Percentiles rank a stretch among this genome's conserved stretches.
phyloP scores from a whole-genome alignment of 2,888 invertebrate species.

The Diloba caeruleocephala region DNA sequence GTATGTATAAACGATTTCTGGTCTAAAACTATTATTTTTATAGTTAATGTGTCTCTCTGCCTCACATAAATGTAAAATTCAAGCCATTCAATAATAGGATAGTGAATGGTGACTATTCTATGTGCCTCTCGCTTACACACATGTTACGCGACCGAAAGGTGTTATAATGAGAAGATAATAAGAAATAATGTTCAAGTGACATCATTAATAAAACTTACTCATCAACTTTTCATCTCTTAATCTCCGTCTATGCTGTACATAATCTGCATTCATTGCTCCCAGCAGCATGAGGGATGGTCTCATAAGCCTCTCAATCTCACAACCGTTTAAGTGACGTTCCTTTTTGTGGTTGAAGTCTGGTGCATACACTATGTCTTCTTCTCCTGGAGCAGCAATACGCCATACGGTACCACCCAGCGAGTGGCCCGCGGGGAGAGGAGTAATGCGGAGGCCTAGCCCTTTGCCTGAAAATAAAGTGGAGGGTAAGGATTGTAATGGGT shows the following conservation, averaged over 20 bases:
- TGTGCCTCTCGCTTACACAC: too few species aligned
- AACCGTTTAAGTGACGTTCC: conserved; percentile 98
- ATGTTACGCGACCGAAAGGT: too few species aligned
- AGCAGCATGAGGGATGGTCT: conserved; percentile 98
- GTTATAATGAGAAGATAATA: too few species aligned
- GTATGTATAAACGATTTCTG: too few species aligned
- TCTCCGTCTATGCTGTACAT: conserved; percentile 96
- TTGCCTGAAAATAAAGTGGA: conserved; percentile 92
- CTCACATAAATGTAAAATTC: too few species aligned
- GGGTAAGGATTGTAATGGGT: too few species aligned
- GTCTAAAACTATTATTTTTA: too few species aligned
- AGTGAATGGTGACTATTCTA: too few species aligned
- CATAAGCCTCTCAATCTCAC: conserved; percentile 96
- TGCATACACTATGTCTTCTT: conserved; percentile 99
- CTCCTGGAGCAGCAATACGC: conserved; percentile 99
- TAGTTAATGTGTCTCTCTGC: too few species aligned
- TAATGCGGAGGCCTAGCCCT: conserved; percentile 98
- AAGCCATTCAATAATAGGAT: too few species aligned
- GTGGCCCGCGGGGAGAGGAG: conserved; percentile 98
- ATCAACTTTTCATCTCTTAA: conserved; percentile 98
- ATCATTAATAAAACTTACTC: conserved; percentile 91
- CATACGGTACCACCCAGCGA: conserved; percentile 99
- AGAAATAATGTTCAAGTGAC: too few species aligned
- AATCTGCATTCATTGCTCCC: conserved; percentile 98
- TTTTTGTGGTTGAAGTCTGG: conserved; percentile 99